Evolutionary conservation across 2,888 invertebrate species (phyloP).

Genomic region (Drosophila nr. fundita): DNA sequence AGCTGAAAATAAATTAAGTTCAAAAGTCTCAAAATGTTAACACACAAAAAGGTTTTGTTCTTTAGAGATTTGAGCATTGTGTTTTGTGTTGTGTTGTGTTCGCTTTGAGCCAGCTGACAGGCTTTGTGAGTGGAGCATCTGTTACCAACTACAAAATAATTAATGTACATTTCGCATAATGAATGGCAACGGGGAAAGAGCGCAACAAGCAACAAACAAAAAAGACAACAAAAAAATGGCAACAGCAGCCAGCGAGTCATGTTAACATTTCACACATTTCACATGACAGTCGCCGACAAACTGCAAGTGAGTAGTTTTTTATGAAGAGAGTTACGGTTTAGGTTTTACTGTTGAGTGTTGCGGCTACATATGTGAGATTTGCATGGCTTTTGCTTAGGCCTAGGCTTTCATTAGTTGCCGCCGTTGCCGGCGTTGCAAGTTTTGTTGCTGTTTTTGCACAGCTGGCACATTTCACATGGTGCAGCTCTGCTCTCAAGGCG

Average conservation of each 20-base stretch:
- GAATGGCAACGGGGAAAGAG: slow-evolving; percentile 65
- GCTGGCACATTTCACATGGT: slow-evolving; percentile 73
- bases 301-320: slow-evolving; percentile 41
- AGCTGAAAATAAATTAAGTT: background rate
- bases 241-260: slow-evolving; percentile 35
- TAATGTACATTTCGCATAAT: slow-evolving; percentile 78
- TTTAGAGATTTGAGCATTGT: slow-evolving; percentile 6
- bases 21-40: background rate
- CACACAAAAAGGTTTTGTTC: slow-evolving; percentile 3
- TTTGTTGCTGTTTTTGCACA: slow-evolving; percentile 34
- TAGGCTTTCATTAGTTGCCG: slow-evolving; percentile 57
- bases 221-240: slow-evolving; percentile 19
- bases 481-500: slow-evolving; percentile 35
- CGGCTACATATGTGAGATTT: slow-evolving; percentile 42
- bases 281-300: slow-evolving; percentile 44
- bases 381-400: slow-evolving; percentile 48
- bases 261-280: slow-evolving; percentile 80
- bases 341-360: slow-evolving; percentile 37
- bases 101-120: slow-evolving; percentile 40
- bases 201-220: slow-evolving; percentile 24
- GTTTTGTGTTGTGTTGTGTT: slow-evolving; percentile 1
- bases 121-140: slow-evolving; percentile 44
- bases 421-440: slow-evolving; percentile 11
- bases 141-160: slow-evolving; percentile 69
- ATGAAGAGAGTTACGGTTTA: slow-evolving; percentile 4